Conservation (phyloP, 2,888 invertebrate species). For the Himalopsyche anomala region DNA sequence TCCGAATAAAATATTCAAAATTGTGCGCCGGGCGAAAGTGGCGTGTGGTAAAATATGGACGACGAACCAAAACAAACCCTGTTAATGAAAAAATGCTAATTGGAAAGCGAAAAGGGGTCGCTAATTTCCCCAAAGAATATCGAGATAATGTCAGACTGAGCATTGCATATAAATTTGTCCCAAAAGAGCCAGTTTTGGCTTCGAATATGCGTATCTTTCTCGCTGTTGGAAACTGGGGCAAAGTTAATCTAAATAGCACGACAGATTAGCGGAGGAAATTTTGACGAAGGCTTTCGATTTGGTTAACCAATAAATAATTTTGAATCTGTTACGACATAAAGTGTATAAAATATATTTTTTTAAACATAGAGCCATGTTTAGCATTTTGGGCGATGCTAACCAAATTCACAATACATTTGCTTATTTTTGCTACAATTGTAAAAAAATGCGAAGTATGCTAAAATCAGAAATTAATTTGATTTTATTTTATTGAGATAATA, state of each 20-base stretch:
- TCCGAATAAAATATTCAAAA: background rate
- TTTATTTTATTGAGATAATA: too few relatives aligned
- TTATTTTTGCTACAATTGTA: too few relatives aligned
- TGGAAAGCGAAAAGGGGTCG: slow-evolving; percentile 54
- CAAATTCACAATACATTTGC: too few relatives aligned
- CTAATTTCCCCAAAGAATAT: slow-evolving; percentile 57
- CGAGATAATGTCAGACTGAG: slow-evolving; percentile 52
- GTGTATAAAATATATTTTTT: too few relatives aligned
- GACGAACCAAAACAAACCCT: slow-evolving; percentile 43
- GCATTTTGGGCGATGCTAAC: too few relatives aligned
- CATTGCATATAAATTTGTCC: slow-evolving; percentile 56
- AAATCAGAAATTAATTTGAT: too few relatives aligned
- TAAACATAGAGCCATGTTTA: too few relatives aligned
- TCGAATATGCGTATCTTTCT: background rate
- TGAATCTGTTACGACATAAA: too few relatives aligned
- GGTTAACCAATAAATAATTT: too few relatives aligned
- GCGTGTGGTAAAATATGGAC: background rate
- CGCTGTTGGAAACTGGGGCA: background rate
- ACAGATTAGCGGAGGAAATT: too few relatives aligned
- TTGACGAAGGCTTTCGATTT: too few relatives aligned
- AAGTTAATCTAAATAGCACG: slow-evolving; percentile 6
- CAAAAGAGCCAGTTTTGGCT: background rate
- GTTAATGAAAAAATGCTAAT: slow-evolving; percentile 56
- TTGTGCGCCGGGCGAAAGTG: background rate
- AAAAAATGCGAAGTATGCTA: too few relatives aligned